phyloP scores from a whole-genome alignment of 1,140 invertebrate genomes.

The Plectrocnemia conspersa region DNA sequence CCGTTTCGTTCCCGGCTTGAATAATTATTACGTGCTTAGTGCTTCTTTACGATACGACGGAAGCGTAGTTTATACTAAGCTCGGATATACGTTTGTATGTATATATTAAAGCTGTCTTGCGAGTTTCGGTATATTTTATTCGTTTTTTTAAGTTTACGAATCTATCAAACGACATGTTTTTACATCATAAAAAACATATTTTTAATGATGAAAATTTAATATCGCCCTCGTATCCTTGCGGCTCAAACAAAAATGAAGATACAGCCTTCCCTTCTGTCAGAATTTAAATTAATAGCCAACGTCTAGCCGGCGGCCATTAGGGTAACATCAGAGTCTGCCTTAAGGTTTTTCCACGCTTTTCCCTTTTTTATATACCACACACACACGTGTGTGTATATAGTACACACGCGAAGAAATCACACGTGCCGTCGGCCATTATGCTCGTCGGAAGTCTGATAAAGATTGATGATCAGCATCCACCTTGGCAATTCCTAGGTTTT shows the following conservation, averaged over 20 bases:
- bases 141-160: too few species aligned
- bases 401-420: conserved; percentile 8
- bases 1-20: conserved; percentile 17
- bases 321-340: neutral
- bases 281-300: conserved; percentile 24
- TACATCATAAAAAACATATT: too few species aligned
- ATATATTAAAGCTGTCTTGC: too few species aligned
- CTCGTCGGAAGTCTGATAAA: conserved; percentile 17
- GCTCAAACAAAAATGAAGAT: conserved; percentile 21
- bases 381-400: neutral
- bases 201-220: too few species aligned
- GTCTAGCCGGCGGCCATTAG: conserved; percentile 4
- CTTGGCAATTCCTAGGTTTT: too few species aligned
- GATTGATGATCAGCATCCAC: conserved; percentile 17
- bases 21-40: conserved; percentile 26
- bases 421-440: conserved; percentile 17
- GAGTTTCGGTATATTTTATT: too few species aligned
- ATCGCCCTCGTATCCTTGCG: too few species aligned
- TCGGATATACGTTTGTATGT: too few species aligned
- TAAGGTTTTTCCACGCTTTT: neutral
- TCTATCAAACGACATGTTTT: too few species aligned
- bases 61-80: conserved; percentile 14
- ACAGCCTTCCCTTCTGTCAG: conserved; percentile 17
- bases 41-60: conserved; percentile 21
- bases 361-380: neutral